A percentile compares a stretch with the other conserved stretches of the same genome.
Conservation (phyloP, 2,888 invertebrate species). For the Eristalinus sepulchralis region DNA sequence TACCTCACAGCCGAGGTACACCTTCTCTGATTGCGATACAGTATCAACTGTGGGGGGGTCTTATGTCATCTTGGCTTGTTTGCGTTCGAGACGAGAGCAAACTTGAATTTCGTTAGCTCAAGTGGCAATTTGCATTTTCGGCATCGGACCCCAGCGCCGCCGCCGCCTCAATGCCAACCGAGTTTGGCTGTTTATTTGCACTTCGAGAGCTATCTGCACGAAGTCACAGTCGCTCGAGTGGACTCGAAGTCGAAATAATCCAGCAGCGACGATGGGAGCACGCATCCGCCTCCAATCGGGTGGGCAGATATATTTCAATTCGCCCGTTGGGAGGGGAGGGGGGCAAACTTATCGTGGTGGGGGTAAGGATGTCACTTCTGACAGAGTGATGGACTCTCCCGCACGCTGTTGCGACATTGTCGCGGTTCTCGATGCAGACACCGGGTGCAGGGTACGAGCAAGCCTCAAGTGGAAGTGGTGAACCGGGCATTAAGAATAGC, state of each 20-base stretch:
- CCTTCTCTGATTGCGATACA: slow-evolving; percentile 17
- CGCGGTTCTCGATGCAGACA: neutral
- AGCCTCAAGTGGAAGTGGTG: slow-evolving; percentile 34
- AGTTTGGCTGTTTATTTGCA: slow-evolving; percentile 19
- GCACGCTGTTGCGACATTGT: neutral
- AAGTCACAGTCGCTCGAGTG: slow-evolving; percentile 17
- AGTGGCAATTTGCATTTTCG: slow-evolving; percentile 50
- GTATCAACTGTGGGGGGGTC: slow-evolving; percentile 15
- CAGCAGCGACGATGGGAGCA: too few relatives aligned
- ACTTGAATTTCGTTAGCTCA: slow-evolving; percentile 45
- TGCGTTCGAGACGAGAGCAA: slow-evolving; percentile 5
- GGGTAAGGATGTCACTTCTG: too few relatives aligned
- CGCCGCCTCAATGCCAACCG: slow-evolving; percentile 51
- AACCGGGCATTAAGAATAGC: slow-evolving; percentile 35
- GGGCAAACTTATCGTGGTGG: neutral
- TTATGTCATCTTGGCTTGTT: slow-evolving; percentile 43
- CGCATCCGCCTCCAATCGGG: neutral
- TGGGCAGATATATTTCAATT: neutral
- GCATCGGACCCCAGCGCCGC: neutral
- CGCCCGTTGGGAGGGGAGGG: neutral
- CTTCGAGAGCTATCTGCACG: slow-evolving; percentile 23
- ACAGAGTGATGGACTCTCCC: neutral
- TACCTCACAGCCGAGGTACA: neutral
- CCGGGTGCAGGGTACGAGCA: neutral
- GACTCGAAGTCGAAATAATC: too few relatives aligned